Percentiles rank a stretch among this genome's conserved stretches.
Evolutionary conservation across 2,888 invertebrate species (phyloP).

Genomic region (Agriopis leucophaearia): DNA sequence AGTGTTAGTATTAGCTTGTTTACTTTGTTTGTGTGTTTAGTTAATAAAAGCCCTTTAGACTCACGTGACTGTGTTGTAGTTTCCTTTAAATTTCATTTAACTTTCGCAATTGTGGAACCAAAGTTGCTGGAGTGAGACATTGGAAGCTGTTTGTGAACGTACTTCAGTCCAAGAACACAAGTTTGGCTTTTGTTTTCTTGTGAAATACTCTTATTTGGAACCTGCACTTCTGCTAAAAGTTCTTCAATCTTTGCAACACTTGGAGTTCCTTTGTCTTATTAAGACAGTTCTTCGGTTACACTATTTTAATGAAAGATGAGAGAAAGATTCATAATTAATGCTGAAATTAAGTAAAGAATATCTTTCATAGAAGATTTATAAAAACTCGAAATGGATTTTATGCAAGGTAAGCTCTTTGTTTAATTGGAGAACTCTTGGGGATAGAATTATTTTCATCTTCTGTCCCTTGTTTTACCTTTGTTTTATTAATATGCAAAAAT

Average conservation of each 20-base stretch:
- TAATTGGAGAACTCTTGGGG: slow-evolving; percentile 57
- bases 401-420: slow-evolving; percentile 46
- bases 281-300: slow-evolving; percentile 4
- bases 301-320: slow-evolving; percentile 3
- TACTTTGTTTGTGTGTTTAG: too few species aligned
- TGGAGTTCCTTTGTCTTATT: slow-evolving; percentile 16
- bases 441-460: slow-evolving; percentile 47
- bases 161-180: slow-evolving; percentile 49
- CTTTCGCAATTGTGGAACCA: slow-evolving; percentile 27
- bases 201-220: slow-evolving; percentile 10
- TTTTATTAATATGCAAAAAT: slow-evolving; percentile 2
- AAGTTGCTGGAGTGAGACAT: slow-evolving; percentile 46
- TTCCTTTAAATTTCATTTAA: slow-evolving; percentile 19
- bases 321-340: slow-evolving; percentile 1
- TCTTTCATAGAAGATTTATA: slow-evolving; percentile 47
- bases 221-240: slow-evolving; percentile 6
- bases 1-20: too few species aligned
- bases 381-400: slow-evolving; percentile 45
- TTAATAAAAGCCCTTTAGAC: not conserved
- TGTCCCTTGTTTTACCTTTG: slow-evolving; percentile 19
- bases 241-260: slow-evolving; percentile 11
- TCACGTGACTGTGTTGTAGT: slow-evolving; percentile 1
- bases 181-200: slow-evolving; percentile 34
- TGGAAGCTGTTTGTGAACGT: slow-evolving; percentile 54
- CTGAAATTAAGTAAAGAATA: slow-evolving; percentile 27